Base-by-base conservation (phyloP, 64 coral and sea anemone species). In the Montipora capricornis region DNA sequence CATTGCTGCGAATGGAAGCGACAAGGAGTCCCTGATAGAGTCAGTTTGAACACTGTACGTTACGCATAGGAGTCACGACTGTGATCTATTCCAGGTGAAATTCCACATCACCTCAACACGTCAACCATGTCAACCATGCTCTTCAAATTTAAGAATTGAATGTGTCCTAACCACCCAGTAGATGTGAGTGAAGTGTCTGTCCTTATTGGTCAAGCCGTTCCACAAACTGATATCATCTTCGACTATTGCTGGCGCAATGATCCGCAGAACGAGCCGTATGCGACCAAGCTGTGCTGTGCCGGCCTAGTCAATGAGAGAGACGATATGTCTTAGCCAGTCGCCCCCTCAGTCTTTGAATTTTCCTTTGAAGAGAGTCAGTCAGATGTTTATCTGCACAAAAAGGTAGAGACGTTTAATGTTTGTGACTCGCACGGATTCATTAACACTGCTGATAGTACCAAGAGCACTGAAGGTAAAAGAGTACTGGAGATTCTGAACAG, bases 251-350 rank as follows among this genome's bases (percentile, higher is more conserved):
- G 66, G 66, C 6, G 10, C 52, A n/a, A 91, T 50, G 80, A 73
- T 10, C 94, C 88, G 66, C 87, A 52, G 64, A 88, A 87, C 68
- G 64, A 89, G 57, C 86, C 68, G 9, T 94, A 94, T 83, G 69
- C 83, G 67, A 94, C 76, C 76, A 89, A 58, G 82, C 86, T 76
- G 92, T 89, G 85, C 49, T 68, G 82, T 5, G 92, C 87, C 60
- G 86, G 86, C 16, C 79, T 77, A 52, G 75, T 78, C 4, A 71
- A 52, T 11, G 77, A 81, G 47, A 64, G 47, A 16, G 51, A 94
- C 5, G 52, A 55, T 10, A 55, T 5, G 10, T 55, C 2, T 55
- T 7, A 55, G 52, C 52, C 2, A 7, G 52, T 10, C 53, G 52
- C 68, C n/a, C 26, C 3, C 57, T 70, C 67, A 89, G 58, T 95